Conservation (phyloP, 37 sponge, comb jelly and placozoan genomes). For the Bolinopsis microptera region DNA sequence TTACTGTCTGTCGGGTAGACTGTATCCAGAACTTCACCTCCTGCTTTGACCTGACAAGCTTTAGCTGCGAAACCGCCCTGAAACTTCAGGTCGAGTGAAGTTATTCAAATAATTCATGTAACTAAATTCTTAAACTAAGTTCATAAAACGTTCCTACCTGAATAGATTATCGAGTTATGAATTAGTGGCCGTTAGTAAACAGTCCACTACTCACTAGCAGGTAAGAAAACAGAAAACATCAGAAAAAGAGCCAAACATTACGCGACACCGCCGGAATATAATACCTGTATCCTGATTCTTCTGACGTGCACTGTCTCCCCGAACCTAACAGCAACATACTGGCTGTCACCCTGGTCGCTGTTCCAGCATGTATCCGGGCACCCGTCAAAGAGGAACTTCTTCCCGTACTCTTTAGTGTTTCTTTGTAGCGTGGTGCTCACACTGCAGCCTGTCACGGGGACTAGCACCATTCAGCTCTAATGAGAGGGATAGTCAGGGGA, state of each 20-base stretch:
- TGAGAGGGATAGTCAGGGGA: too few relatives aligned
- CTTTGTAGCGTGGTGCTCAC: conserved; percentile 89
- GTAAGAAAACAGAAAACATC: background rate
- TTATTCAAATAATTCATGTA: too few relatives aligned
- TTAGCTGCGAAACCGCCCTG: conserved; percentile 57
- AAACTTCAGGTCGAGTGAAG: background rate
- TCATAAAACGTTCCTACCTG: too few relatives aligned
- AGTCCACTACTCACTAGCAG: too few relatives aligned
- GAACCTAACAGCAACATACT: background rate
- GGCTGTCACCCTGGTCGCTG: conserved; percentile 78
- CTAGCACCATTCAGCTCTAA: background rate
- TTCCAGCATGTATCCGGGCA: conserved; percentile 96
- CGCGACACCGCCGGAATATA: too few relatives aligned
- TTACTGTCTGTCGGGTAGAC: background rate
- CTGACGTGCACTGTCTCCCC: background rate
- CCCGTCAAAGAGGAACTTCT: conserved; percentile 91
- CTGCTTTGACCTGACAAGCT: background rate
- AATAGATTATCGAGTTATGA: too few relatives aligned
- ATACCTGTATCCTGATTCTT: conserved; percentile 32
- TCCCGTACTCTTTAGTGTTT: conserved; percentile 86
- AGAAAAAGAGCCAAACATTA: background rate
- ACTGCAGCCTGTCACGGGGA: background rate
- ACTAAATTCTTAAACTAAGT: too few relatives aligned
- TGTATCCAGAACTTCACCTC: background rate
- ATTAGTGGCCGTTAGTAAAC: too few relatives aligned